Base-by-base conservation (phyloP, 30 jellyfish, hydroid and myxozoan species). In the Hydra vulgaris region DNA sequence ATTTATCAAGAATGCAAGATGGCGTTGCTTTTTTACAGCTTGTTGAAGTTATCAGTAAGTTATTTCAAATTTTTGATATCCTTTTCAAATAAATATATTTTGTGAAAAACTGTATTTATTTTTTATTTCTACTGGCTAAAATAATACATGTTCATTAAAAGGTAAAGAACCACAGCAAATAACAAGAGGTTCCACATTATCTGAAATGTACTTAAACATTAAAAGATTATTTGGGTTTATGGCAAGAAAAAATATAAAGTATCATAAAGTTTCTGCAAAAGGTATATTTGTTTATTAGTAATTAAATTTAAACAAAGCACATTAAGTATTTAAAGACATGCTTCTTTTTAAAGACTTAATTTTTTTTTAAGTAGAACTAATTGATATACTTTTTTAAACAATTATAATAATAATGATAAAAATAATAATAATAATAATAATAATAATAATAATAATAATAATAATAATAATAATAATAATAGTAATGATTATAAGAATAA, bases 1-100 rank as follows among this genome's bases (percentile, higher is more conserved):
- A 85, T 61, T 67, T 90, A 15, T 79, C 84, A 25, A 71, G 75
- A 23, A 82, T 90, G 96, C 82, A 76, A 53, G 97, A 90, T 86
- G 97, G 97, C 7, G 95, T 90, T 26, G 95, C 91, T 15, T 79
- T 90, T 26, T 77, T 90, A 54, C 97, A 90, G 72, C 96, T 90
- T 23, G 79, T 90, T 0, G 97, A 90, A 70, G 95, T 90, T 7
- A 85, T 85, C 68, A 94, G 97, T 90, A 69, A 40, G 96, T 26
- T 27, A 74, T 3, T 40, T 40, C 12, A 40, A 40, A 40, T 3
- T 40, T 40, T 40, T 12, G 5, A 40, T 40, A 40, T 40, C 5
- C 61, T 40, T 40, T 5, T 40, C 5, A 40, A 3, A 3, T 12
- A 40, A 40, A 40, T 3, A 40, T 40, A 3, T 3, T 12, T 40